These are phyloP conservation scores for Atherinosoma microstoma DNA, from an alignment of 2,797 vertebrate genomes.

Conservation along the genomic window DNA sequence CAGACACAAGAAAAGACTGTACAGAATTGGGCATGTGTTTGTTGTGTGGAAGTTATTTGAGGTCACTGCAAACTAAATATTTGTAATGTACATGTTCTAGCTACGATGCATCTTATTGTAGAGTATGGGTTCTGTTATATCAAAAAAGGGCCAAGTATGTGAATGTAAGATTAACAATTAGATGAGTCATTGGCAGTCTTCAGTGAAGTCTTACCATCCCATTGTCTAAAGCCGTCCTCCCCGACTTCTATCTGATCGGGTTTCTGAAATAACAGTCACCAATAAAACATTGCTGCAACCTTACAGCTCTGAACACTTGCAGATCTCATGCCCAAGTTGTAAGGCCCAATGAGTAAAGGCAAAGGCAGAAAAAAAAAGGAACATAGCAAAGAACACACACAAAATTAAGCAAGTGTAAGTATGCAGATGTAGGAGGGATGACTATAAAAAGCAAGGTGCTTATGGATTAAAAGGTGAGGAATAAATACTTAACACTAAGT, in stretches of 20 bases:
- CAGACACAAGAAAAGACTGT: conserved; percentile 21
- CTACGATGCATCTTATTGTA: not conserved
- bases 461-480: not conserved
- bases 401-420: conserved; percentile 11
- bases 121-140: conserved; percentile 12
- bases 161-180: conserved; percentile 35
- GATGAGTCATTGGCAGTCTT: conserved; percentile 75
- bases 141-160: conserved; percentile 15
- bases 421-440: not conserved
- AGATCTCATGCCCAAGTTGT: conserved; percentile 66
- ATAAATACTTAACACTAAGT: not conserved
- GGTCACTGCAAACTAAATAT: not conserved
- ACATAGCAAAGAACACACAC: conserved; percentile 13
- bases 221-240: conserved; percentile 98
- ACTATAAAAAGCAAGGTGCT: fast-evolving
- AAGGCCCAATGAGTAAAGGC: not conserved
- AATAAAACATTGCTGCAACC: conserved; percentile 92
- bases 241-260: conserved; percentile 98
- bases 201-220: conserved; percentile 91
- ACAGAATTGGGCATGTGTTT: conserved; percentile 29
- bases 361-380: not conserved
- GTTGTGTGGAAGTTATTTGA: conserved; percentile 13
- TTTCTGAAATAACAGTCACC: conserved; percentile 98
- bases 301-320: conserved; percentile 76
- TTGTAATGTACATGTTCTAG: not conserved